Percentiles rank a stretch among this genome's conserved stretches.
phyloP scores from a whole-genome alignment of 2,888 invertebrate species.

The Temnothorax ravouxi region DNA sequence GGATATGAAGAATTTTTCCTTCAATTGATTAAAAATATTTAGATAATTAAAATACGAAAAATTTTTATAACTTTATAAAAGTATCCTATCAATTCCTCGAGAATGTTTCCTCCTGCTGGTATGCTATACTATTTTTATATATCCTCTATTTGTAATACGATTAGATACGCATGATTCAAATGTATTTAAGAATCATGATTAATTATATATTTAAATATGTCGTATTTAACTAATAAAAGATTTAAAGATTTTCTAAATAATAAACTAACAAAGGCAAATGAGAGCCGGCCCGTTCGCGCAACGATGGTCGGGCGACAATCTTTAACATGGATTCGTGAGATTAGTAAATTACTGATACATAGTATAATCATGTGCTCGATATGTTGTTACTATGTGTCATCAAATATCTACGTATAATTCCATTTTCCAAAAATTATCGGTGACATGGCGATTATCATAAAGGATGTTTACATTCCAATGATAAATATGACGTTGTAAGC shows the following conservation, averaged over 20 bases:
- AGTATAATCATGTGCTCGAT: neutral
- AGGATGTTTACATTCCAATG: constrained; percentile 1
- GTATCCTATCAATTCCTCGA: neutral
- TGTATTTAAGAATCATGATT: neutral
- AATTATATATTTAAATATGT: neutral
- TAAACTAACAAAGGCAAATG: too few species aligned
- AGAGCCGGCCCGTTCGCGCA: too few species aligned
- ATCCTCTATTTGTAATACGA: constrained; percentile 12
- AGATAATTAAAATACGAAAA: neutral
- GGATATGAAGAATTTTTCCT: neutral
- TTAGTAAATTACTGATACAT: neutral
- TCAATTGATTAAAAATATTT: neutral
- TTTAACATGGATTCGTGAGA: neutral
- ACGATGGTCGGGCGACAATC: too few species aligned
- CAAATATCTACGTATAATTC: neutral
- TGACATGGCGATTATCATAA: neutral
- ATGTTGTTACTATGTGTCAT: neutral
- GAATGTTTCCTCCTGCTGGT: neutral
- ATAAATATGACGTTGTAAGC: neutral
- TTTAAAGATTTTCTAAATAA: neutral
- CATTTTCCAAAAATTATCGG: constrained; percentile 8
- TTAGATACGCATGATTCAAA: constrained; percentile 3
- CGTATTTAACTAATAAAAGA: neutral
- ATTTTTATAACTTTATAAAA: neutral
- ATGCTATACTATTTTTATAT: neutral